Percentiles rank a stretch among this genome's conserved stretches.
These are phyloP conservation scores for Thinocorus orbignyianus DNA, from an alignment of 2,113 vertebrate species.

Conservation along the genomic window DNA sequence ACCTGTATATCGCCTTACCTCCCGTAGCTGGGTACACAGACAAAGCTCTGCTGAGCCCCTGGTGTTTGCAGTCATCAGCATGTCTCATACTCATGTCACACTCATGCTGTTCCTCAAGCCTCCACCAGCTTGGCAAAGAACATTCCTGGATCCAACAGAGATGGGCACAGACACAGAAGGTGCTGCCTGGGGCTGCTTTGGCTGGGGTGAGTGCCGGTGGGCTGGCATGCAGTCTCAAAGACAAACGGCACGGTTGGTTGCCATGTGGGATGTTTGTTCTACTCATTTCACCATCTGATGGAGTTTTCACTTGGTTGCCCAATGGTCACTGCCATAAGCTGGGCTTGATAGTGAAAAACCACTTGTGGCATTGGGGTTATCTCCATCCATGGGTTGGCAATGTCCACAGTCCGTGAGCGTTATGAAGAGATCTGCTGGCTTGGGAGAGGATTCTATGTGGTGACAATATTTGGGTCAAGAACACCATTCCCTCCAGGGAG, in stretches of 20 bases:
- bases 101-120: not conserved
- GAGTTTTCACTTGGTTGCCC: not conserved
- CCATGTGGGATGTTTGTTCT: not conserved
- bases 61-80: not conserved
- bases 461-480: not conserved
- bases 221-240: not conserved
- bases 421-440: fast-evolving
- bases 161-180: fast-evolving
- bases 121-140: too few relatives aligned
- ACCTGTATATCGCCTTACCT: not conserved
- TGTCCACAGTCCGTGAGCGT: fast-evolving
- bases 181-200: not conserved
- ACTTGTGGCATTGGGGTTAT: not conserved
- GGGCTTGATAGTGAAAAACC: not conserved
- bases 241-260: too few relatives aligned
- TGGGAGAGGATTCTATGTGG: not conserved
- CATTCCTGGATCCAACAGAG: not conserved
- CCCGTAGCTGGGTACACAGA: fast-evolving
- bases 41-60: not conserved
- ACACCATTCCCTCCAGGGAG: not conserved
- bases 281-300: fast-evolving
- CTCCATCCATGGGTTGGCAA: too few relatives aligned
- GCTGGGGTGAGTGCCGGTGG: fast-evolving
- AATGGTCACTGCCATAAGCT: not conserved
- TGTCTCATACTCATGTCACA: not conserved